phyloP scores from a whole-genome alignment of 2,113 vertebrate genomes.

The Cottus gobio region DNA sequence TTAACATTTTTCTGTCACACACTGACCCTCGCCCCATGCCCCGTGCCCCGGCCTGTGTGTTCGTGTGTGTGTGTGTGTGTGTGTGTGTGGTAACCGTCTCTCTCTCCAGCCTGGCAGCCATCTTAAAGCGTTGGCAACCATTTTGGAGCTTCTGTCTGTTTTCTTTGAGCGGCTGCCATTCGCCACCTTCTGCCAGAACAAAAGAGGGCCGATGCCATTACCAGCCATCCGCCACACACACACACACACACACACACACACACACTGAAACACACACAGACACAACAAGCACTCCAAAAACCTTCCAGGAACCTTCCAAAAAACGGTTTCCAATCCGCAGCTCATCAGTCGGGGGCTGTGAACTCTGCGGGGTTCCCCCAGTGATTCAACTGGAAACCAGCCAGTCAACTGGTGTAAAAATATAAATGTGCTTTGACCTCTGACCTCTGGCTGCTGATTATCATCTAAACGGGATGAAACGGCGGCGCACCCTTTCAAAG shows the following conservation, averaged over 20 bases:
- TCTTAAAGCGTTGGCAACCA: constrained; percentile 98
- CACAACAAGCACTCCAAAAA: constrained; percentile 7
- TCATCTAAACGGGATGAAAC: constrained; percentile 9
- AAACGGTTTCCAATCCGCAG: background rate
- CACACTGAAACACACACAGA: background rate
- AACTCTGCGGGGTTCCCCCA: background rate
- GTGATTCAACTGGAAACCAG: constrained; percentile 40
- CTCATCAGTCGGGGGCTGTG: background rate
- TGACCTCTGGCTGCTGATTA: constrained; percentile 47
- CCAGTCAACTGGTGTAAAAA: constrained; percentile 30
- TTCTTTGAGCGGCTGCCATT: constrained; percentile 84
- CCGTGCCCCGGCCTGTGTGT: constrained; percentile 5
- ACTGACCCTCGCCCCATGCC: constrained; percentile 18
- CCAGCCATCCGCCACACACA: constrained; percentile 34
- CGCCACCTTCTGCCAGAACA: constrained; percentile 84
- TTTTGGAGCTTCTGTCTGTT: constrained; percentile 93
- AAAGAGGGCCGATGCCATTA: constrained; percentile 80
- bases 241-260: constrained; percentile 6
- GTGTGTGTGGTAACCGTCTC: constrained; percentile 15
- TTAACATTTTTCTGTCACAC: constrained; percentile 47
- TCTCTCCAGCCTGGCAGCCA: constrained; percentile 91
- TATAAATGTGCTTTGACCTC: constrained; percentile 51
- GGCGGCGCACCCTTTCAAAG: constrained; percentile 5
- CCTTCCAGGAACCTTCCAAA: constrained; percentile 38
- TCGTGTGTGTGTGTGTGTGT: background rate